Evolutionary conservation across 2,113 vertebrate species (phyloP).

Genomic region (Lethenteron camtschaticum): DNA sequence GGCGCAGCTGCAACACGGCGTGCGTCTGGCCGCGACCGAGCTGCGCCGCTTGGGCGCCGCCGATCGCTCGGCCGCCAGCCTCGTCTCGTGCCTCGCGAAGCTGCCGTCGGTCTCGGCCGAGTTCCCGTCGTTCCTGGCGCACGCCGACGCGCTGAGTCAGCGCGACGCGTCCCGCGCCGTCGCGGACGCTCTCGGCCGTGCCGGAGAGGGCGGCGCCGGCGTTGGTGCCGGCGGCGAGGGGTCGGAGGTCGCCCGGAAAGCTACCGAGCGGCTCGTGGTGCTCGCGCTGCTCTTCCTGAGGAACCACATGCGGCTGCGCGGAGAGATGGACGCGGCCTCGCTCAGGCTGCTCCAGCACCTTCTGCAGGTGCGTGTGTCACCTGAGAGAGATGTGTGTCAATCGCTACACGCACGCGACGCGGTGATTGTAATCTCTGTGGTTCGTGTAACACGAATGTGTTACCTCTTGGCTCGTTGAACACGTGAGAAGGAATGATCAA

Average conservation of each 20-base stretch:
- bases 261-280: constrained; percentile 39
- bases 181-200: background rate
- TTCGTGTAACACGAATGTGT: no score
- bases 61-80: constrained; percentile 20
- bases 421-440: no score
- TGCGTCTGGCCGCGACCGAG: constrained; percentile 62
- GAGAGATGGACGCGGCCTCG: constrained; percentile 40
- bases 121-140: constrained; percentile 41
- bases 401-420: no score
- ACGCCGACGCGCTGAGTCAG: constrained; percentile 48
- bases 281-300: constrained; percentile 49
- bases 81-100: constrained; percentile 37
- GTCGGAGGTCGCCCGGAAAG: constrained; percentile 18
- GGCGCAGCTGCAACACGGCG: constrained; percentile 58
- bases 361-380: constrained; percentile 35
- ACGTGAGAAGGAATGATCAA: no score
- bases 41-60: constrained; percentile 19
- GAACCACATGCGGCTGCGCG: constrained; percentile 38
- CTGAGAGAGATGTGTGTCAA: no score
- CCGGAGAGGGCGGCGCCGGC: constrained; percentile 16
- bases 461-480: no score
- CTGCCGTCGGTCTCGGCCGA: constrained; percentile 36
- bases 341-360: constrained; percentile 59
- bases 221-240: constrained; percentile 7
- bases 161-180: constrained; percentile 8